Evolutionary conservation across 2,888 invertebrate genomes (phyloP).

Genomic region (Hirtodrosophila alboralis): DNA sequence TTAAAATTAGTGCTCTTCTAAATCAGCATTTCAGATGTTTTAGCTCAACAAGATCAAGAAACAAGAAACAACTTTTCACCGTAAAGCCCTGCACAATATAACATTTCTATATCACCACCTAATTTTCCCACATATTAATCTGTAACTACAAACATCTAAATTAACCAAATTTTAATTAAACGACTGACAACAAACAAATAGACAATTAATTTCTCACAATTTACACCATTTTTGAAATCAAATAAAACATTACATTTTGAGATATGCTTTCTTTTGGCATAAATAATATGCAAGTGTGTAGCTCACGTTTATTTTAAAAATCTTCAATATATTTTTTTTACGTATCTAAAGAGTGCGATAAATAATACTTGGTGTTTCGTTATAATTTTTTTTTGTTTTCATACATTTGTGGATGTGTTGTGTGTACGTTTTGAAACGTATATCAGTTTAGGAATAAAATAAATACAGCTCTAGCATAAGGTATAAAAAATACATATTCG

Average conservation of each 20-base stretch:
- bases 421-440: slow-evolving; percentile 38
- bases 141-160: too few relatives aligned
- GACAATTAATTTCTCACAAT: too few relatives aligned
- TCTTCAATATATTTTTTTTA: slow-evolving; percentile 41
- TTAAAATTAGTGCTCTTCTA: too few relatives aligned
- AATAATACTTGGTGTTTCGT: slow-evolving; percentile 67
- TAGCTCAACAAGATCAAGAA: too few relatives aligned
- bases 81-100: too few relatives aligned
- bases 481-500: slow-evolving; percentile 65
- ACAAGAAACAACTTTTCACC: too few relatives aligned
- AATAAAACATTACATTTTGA: slow-evolving; percentile 9
- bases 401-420: slow-evolving; percentile 39
- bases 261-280: slow-evolving; percentile 40
- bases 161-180: too few relatives aligned
- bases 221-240: background rate
- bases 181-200: too few relatives aligned
- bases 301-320: slow-evolving; percentile 52
- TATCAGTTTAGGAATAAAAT: slow-evolving; percentile 36
- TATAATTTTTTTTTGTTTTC: slow-evolving; percentile 22
- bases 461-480: slow-evolving; percentile 51
- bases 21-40: too few relatives aligned
- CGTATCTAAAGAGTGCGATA: slow-evolving; percentile 57
- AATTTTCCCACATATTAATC: too few relatives aligned
- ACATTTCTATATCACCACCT: too few relatives aligned
- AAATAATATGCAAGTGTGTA: slow-evolving; percentile 57